Percentiles rank a stretch among this genome's conserved stretches.
phyloP scores from a whole-genome alignment of 2,888 invertebrate species.

The Cryptus viduatorius region DNA sequence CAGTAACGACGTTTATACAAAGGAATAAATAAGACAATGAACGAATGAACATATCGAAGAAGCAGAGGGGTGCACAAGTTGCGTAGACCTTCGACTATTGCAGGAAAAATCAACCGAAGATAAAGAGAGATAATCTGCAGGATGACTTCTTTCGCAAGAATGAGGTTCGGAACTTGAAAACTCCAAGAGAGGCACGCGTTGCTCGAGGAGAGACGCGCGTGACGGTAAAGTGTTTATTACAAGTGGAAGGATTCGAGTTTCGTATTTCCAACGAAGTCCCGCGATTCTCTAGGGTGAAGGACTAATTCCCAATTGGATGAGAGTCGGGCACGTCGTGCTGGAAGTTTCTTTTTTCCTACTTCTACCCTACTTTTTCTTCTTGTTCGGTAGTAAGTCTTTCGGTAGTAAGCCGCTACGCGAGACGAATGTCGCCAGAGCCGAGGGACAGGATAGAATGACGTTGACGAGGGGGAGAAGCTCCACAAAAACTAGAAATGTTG shows the following conservation, averaged over 20 bases:
- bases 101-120: constrained; percentile 14
- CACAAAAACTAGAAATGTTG: background rate
- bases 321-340: constrained; percentile 18
- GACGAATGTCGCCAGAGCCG: constrained; percentile 39
- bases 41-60: no score
- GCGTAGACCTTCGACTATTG: constrained; percentile 5
- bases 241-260: constrained; percentile 5
- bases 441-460: constrained; percentile 35
- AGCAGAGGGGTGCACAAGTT: background rate
- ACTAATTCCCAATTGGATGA: constrained; percentile 62
- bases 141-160: background rate
- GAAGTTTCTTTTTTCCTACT: constrained; percentile 15
- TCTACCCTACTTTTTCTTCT: background rate
- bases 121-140: constrained; percentile 31
- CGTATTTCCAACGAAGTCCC: background rate
- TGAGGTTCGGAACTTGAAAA: constrained; percentile 11
- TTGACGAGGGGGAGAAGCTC: constrained; percentile 7
- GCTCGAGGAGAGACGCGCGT: background rate
- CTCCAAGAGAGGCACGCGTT: background rate
- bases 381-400: background rate
- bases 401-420: constrained; percentile 5
- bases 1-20: background rate
- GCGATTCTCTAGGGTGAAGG: constrained; percentile 30
- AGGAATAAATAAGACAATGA: background rate
- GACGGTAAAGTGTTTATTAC: constrained; percentile 10